Percentiles rank a stretch among this genome's conserved stretches.
phyloP scores from a whole-genome alignment of 2,888 invertebrate genomes.

The Teinopalpus imperialis region DNA sequence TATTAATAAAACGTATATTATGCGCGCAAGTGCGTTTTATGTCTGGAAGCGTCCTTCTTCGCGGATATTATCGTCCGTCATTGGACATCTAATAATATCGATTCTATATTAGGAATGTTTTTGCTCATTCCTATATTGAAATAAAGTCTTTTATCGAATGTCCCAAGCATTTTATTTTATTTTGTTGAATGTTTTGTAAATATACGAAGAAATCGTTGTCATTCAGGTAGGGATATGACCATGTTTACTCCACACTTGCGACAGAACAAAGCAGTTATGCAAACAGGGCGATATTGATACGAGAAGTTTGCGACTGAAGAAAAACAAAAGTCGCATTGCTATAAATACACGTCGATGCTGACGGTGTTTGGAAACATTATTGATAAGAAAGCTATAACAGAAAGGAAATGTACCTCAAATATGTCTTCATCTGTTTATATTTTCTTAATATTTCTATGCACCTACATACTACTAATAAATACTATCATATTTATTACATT shows the following conservation, averaged over 20 bases:
- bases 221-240: constrained; percentile 53
- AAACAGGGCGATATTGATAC: constrained; percentile 71
- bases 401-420: constrained; percentile 16
- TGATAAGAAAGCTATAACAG: constrained; percentile 27
- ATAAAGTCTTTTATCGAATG: constrained; percentile 2
- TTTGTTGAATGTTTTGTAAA: constrained; percentile 20
- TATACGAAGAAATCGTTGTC: constrained; percentile 8
- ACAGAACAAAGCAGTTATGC: constrained; percentile 67
- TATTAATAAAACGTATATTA: constrained; percentile 82
- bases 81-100: constrained; percentile 73
- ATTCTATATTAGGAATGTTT: constrained; percentile 46
- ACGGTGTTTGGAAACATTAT: constrained; percentile 33
- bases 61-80: constrained; percentile 76
- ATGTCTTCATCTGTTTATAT: constrained; percentile 9
- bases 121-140: constrained; percentile 43
- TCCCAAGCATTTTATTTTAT: constrained; percentile 29
- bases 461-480: too few species aligned
- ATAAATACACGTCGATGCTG: constrained; percentile 33
- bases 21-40: constrained; percentile 82
- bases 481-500: too few species aligned
- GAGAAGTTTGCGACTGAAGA: constrained; percentile 65
- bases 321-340: constrained; percentile 61
- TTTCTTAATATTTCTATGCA: too few species aligned
- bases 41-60: constrained; percentile 62
- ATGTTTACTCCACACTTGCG: constrained; percentile 58